These are phyloP conservation scores for Craterocephalus amniculus DNA, from an alignment of 2,797 vertebrate species.

Conservation along the genomic window DNA sequence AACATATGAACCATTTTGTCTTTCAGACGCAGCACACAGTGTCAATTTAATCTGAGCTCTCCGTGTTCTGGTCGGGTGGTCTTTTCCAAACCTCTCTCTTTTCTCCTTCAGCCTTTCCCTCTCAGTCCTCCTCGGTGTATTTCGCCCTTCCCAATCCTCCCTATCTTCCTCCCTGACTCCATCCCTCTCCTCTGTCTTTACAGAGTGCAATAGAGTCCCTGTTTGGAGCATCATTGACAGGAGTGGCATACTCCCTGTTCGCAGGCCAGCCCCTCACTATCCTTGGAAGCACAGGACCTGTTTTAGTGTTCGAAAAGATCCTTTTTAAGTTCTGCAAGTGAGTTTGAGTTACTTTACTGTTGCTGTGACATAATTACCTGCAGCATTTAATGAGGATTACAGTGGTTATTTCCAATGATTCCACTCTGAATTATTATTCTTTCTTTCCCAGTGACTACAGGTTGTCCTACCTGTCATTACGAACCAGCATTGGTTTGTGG, in stretches of 20 bases:
- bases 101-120: constrained; percentile 70
- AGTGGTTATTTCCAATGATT: not conserved
- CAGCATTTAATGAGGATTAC: not conserved
- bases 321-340: constrained; percentile 92
- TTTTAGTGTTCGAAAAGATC: constrained; percentile 98
- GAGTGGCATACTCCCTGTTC: constrained; percentile 95
- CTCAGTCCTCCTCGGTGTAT: constrained; percentile 54
- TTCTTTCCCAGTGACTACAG: constrained; percentile 87
- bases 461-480: constrained; percentile 92
- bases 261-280: constrained; percentile 97
- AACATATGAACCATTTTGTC: constrained; percentile 44
- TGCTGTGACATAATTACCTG: not conserved
- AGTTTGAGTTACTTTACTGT: constrained; percentile 35
- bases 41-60: constrained; percentile 56
- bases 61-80: constrained; percentile 55
- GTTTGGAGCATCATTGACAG: constrained; percentile 96
- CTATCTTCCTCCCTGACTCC: constrained; percentile 66
- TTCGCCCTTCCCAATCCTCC: constrained; percentile 44
- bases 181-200: constrained; percentile 51
- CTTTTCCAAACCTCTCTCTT: constrained; percentile 40
- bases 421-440: not conserved
- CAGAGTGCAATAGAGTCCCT: constrained; percentile 99
- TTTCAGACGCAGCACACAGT: constrained; percentile 24
- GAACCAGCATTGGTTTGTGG: constrained; percentile 95
- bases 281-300: constrained; percentile 96